phyloP scores from a whole-genome alignment of 2,797 vertebrate species.

The Crocodylus rhombifer region DNA sequence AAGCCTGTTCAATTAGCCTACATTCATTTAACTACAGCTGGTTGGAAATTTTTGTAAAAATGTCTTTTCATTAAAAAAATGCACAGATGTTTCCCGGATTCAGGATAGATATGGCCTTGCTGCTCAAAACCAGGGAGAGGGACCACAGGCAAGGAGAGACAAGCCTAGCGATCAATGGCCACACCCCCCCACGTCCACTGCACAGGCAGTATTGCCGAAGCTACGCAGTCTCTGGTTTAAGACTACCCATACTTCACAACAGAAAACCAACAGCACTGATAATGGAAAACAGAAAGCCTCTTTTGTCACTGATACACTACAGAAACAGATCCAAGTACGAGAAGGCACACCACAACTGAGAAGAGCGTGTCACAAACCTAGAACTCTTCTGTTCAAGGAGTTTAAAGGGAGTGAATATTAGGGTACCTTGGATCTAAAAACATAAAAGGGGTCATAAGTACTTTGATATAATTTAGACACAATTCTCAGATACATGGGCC shows the following conservation, averaged over 20 bases:
- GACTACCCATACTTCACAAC: not conserved
- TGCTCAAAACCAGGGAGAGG: too few relatives aligned
- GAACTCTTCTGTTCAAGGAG: not conserved
- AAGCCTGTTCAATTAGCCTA: not conserved
- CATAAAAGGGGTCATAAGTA: too few relatives aligned
- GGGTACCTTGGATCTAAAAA: not conserved
- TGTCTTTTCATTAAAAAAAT: too few relatives aligned
- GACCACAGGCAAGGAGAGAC: too few relatives aligned
- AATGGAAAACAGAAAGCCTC: not conserved
- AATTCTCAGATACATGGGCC: not conserved
- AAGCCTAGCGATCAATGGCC: too few relatives aligned
- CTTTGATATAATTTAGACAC: not conserved
- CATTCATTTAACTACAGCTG: not conserved
- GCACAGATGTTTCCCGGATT: too few relatives aligned
- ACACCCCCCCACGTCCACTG: not conserved
- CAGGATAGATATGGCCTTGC: too few relatives aligned
- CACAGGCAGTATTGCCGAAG: not conserved
- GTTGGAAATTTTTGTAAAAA: too few relatives aligned
- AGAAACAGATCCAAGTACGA: not conserved
- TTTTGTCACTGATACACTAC: not conserved
- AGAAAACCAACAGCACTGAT: not conserved
- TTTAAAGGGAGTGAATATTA: not conserved
- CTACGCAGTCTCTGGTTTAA: not conserved
- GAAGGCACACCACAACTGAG: not conserved
- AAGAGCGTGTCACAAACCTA: not conserved